Conservation (phyloP, 92 coral and sea anemone genomes). For the Palythoa heliodiscus region DNA sequence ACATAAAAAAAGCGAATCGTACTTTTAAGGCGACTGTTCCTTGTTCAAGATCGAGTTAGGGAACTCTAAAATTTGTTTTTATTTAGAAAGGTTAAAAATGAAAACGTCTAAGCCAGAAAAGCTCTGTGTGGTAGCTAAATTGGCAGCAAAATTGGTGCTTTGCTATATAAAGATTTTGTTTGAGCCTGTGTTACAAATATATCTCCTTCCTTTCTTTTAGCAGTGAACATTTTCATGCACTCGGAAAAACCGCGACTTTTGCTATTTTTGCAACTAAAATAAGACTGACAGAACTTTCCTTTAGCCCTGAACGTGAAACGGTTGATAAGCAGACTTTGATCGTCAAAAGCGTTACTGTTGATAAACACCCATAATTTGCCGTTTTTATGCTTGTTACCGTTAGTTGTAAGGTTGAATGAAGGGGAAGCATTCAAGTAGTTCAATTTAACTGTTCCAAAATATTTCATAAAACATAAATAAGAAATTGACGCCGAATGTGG, state of each 20-base stretch:
- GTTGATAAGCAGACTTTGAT: background rate
- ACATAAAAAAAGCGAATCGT: background rate
- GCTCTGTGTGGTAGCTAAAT: no score
- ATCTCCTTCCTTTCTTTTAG: no score
- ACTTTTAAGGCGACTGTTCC: background rate
- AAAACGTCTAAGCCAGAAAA: no score
- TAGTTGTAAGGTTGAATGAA: background rate
- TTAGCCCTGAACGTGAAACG: background rate
- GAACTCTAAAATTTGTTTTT: background rate
- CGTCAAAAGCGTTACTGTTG: background rate
- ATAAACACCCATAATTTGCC: background rate
- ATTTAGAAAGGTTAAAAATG: background rate
- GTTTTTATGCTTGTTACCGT: background rate
- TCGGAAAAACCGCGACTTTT: background rate
- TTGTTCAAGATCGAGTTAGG: background rate
- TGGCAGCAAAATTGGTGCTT: no score
- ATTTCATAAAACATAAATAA: background rate
- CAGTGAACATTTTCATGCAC: background rate
- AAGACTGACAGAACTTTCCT: background rate
- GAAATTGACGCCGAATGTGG: background rate
- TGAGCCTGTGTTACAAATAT: no score
- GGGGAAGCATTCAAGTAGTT: background rate
- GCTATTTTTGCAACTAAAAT: background rate
- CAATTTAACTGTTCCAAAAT: background rate
- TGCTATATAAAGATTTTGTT: no score